Conservation (phyloP, 2,888 invertebrate species). For the Athetis lepigone region DNA sequence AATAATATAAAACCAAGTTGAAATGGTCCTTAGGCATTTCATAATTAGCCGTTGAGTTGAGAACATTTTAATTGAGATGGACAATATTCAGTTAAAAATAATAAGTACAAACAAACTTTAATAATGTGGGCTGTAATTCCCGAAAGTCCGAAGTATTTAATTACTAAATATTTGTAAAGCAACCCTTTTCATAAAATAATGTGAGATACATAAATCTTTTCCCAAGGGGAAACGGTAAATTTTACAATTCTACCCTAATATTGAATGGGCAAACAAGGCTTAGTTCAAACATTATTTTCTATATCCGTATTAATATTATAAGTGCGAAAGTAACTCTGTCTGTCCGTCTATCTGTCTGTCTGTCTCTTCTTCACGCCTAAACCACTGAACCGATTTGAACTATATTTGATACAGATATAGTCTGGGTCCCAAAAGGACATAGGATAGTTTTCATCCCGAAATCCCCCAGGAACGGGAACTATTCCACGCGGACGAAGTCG, state of each 20-base stretch:
- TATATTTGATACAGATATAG: no score
- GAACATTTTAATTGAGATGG: not conserved
- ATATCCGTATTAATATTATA: no score
- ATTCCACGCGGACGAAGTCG: no score
- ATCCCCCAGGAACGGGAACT: no score
- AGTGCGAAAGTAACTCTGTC: no score
- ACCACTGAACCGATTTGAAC: no score
- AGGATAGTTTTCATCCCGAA: no score
- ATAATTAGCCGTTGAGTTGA: not conserved
- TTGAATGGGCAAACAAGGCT: not conserved
- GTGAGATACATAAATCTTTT: not conserved
- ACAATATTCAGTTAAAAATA: slow-evolving; percentile 3
- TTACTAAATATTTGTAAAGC: slow-evolving; percentile 13
- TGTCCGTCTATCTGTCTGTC: not conserved
- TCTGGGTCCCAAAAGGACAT: no score
- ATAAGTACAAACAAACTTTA: slow-evolving; percentile 8
- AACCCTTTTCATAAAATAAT: slow-evolving; percentile 13
- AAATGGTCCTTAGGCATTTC: not conserved
- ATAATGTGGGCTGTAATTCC: not conserved
- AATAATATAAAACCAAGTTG: not conserved
- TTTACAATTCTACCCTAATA: not conserved
- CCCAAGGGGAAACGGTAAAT: slow-evolving; percentile 15
- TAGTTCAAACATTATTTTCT: slow-evolving; percentile 18
- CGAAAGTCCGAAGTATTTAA: slow-evolving; percentile 10
- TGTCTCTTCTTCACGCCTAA: no score